Conservation (phyloP, 2,113 vertebrate genomes). For the Hemiscyllium ocellatum region DNA sequence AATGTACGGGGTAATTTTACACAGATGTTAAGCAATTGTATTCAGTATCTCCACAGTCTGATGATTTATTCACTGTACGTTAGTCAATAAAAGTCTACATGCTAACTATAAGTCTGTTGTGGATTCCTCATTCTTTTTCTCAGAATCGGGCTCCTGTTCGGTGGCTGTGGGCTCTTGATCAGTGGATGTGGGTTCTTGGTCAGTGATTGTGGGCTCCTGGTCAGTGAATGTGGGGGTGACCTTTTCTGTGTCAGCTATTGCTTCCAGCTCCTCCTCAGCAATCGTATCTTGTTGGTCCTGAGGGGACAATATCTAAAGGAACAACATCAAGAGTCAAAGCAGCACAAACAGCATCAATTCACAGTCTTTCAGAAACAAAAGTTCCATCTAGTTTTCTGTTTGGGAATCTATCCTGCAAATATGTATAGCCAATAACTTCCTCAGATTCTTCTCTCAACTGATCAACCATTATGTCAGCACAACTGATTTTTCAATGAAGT, state of each 20-base stretch:
- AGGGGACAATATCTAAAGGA: not conserved
- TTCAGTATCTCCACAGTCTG: not conserved
- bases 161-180: not conserved
- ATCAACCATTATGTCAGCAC: not conserved
- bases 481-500: not conserved
- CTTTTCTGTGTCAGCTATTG: not conserved
- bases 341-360: not conserved
- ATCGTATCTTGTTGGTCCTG: not conserved
- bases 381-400: not conserved
- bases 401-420: not conserved
- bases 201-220: not conserved
- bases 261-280: not conserved
- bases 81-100: not conserved
- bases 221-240: not conserved
- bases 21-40: not conserved
- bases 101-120: not conserved
- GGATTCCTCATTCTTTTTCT: not conserved
- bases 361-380: not conserved
- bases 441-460: not conserved
- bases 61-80: not conserved
- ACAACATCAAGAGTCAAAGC: not conserved
- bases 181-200: too few relatives aligned
- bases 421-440: too few relatives aligned
- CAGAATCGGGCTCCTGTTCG: not conserved
- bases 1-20: not conserved